A percentile compares a stretch with the other conserved stretches of the same genome.
Evolutionary conservation across 2,797 vertebrate genomes (phyloP).

Genomic region (Tragopan temminckii): DNA sequence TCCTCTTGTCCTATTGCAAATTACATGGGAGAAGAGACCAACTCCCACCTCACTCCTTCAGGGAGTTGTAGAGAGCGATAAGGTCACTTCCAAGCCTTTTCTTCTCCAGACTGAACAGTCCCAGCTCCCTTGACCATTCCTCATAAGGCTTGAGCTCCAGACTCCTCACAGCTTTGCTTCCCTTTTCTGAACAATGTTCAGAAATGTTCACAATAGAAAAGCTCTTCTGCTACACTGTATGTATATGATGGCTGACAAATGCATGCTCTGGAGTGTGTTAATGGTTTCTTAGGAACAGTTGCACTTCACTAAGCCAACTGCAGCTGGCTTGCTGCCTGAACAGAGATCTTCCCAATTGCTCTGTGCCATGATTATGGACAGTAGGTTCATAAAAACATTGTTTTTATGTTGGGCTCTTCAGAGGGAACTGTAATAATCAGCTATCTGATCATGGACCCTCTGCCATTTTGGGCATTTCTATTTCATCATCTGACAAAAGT

Average conservation of each 20-base stretch:
- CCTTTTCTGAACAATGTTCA: no score
- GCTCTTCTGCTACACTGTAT: not conserved
- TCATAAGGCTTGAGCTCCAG: no score
- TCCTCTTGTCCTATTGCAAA: no score
- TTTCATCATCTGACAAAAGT: slow-evolving; percentile 29
- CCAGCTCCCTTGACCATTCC: no score
- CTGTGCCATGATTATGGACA: not conserved
- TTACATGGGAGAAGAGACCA: no score
- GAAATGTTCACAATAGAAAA: not conserved
- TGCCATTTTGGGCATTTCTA: not conserved
- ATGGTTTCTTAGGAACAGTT: slow-evolving; percentile 2
- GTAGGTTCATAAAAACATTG: not conserved
- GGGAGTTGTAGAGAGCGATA: no score
- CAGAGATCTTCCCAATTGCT: not conserved
- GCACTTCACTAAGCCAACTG: not conserved
- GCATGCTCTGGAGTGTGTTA: not conserved
- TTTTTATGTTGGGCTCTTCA: slow-evolving; percentile 8
- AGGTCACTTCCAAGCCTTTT: no score
- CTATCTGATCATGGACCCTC: not conserved
- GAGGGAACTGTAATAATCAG: not conserved
- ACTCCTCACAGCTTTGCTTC: no score
- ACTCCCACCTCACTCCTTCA: no score
- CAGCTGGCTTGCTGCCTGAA: not conserved
- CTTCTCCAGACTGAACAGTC: no score
- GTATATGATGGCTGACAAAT: slow-evolving; percentile 8